A percentile compares a stretch with the other conserved stretches of the same genome.
These are phyloP conservation scores for Heterochromis multidens DNA, from an alignment of 2,113 vertebrate species.

Conservation along the genomic window DNA sequence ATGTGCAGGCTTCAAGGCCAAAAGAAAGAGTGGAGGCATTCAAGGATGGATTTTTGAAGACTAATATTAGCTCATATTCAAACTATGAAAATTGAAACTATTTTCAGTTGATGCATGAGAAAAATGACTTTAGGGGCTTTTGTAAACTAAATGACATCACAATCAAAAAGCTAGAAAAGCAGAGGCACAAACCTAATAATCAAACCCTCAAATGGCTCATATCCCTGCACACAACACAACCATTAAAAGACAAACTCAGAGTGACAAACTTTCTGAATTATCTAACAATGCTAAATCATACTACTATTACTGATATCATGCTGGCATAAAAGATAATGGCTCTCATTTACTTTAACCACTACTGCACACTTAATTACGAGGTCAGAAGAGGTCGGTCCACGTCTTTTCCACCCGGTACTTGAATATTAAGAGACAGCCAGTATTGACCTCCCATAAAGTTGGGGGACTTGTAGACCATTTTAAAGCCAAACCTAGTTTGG, in stretches of 20 bases:
- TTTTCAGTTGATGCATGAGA: constrained; percentile 26
- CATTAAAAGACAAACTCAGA: constrained; percentile 8
- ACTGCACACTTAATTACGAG: neutral
- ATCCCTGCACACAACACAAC: neutral
- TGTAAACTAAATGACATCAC: constrained; percentile 23
- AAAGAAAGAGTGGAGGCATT: constrained; percentile 42
- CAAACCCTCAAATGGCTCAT: constrained; percentile 14
- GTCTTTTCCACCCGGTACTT: neutral
- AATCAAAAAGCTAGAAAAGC: constrained; percentile 24
- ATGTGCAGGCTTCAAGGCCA: constrained; percentile 62
- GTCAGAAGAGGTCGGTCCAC: neutral
- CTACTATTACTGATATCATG: neutral
- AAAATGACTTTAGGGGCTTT: constrained; percentile 23
- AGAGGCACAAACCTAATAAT: neutral
- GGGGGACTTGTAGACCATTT: neutral
- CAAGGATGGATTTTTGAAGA: constrained; percentile 46
- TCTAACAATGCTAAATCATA: constrained; percentile 5
- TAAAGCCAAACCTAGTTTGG: neutral
- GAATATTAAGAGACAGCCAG: neutral
- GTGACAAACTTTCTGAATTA: constrained; percentile 13
- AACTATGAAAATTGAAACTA: constrained; percentile 34
- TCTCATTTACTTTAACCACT: neutral
- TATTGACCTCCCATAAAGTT: neutral
- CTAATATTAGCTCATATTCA: constrained; percentile 60
- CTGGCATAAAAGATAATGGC: neutral